phyloP scores from a whole-genome alignment of 2,113 vertebrate genomes.

The Indicator indicator region DNA sequence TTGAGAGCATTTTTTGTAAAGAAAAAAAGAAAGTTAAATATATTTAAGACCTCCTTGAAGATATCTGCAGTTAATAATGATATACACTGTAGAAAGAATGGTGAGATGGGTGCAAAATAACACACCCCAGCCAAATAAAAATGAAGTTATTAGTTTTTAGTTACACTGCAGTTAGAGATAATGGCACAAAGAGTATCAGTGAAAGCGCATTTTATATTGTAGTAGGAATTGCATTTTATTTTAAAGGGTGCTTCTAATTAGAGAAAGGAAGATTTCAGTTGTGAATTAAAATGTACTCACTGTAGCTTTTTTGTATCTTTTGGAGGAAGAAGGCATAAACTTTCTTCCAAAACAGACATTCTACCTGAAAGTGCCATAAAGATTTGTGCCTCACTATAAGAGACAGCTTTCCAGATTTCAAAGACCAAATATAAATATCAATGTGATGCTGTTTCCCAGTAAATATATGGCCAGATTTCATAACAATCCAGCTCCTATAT shows the following conservation, averaged over 20 bases:
- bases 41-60: slow-evolving; percentile 68
- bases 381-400: neutral
- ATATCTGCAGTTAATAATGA: slow-evolving; percentile 67
- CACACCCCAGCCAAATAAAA: slow-evolving; percentile 77
- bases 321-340: neutral
- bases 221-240: slow-evolving; percentile 42
- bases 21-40: neutral
- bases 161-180: slow-evolving; percentile 62
- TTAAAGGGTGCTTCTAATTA: slow-evolving; percentile 44
- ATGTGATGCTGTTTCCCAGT: neutral
- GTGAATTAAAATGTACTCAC: neutral
- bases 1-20: slow-evolving; percentile 33
- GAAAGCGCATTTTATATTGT: slow-evolving; percentile 28
- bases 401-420: neutral
- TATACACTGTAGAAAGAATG: slow-evolving; percentile 55
- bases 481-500: neutral
- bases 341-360: neutral
- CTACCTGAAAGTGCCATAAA: neutral
- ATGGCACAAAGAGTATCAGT: slow-evolving; percentile 23
- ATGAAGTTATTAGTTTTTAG: slow-evolving; percentile 73
- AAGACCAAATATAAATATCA: neutral
- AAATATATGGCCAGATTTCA: neutral
- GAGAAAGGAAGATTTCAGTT: neutral
- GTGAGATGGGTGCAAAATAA: slow-evolving; percentile 56
- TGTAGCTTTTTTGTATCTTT: neutral